Evolutionary conservation across 2,888 invertebrate species (phyloP), one percentile per base, ranked within the genome.

Genomic region (Metopia argyrocephala): DNA sequence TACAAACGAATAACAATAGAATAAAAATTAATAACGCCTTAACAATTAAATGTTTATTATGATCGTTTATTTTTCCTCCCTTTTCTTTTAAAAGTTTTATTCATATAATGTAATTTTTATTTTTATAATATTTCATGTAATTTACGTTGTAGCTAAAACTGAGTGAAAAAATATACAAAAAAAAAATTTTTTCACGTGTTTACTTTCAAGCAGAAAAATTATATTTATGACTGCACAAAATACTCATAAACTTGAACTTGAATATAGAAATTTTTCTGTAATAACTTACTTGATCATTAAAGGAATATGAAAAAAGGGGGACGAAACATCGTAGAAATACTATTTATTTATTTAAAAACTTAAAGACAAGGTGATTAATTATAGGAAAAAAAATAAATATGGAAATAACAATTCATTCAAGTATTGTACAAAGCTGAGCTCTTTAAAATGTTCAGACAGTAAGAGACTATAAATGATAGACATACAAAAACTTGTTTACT

Each of bases 231-330:
- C 21, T 48, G 48, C 64, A 64, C 20, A 23, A 50, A 50, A 38
- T 38, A 38, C 9, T n/a, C 9, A 38, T 45, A 23, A 23, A 45
- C 70, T 70, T 70, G 70, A 70, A 70, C 70, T 70, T 70, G 70
- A 70, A 61, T 59, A 31, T 50, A 28, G 31, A 65, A 21, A 21
- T 12, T 20, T 28, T 50, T 48, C 2, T n/a, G 3, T n/a, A n/a
- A n/a, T n/a, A n/a, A n/a, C n/a, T n/a, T n/a, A n/a, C n/a, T n/a
- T n/a, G n/a, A n/a, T n/a, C n/a, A n/a, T n/a, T n/a, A n/a, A n/a
- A n/a, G n/a, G n/a, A n/a, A n/a, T n/a, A n/a, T n/a, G n/a, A n/a
- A n/a, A n/a, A n/a, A n/a, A n/a, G n/a, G n/a, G n/a, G n/a, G n/a
- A n/a, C n/a, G n/a, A n/a, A n/a, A n/a, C n/a, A n/a, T n/a, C n/a